A percentile compares a stretch with the other conserved stretches of the same genome.
Conservation (phyloP, 2,113 vertebrate species). For the Oryzias melastigma region DNA sequence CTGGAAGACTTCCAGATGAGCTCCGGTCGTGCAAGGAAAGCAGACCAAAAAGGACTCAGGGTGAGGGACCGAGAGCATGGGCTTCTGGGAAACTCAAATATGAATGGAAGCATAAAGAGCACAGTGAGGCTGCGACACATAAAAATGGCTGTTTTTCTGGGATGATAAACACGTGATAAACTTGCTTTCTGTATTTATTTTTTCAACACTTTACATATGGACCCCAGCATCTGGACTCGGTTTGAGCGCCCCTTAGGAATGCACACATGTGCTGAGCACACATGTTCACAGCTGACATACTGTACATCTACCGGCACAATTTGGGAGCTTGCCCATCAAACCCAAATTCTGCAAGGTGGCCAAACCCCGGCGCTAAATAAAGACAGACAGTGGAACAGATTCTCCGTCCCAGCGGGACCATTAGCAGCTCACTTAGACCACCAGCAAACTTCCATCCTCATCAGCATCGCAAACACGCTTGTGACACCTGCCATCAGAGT, state of each 20-base stretch:
- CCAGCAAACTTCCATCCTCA: constrained; percentile 62
- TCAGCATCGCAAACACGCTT: constrained; percentile 56
- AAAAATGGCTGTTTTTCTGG: neutral
- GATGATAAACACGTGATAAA: neutral
- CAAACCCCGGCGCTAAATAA: constrained; percentile 64
- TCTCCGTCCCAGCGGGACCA: constrained; percentile 65
- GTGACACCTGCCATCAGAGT: constrained; percentile 47
- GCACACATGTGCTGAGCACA: constrained; percentile 3
- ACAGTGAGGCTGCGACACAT: constrained; percentile 23
- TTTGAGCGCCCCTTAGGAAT: constrained; percentile 56
- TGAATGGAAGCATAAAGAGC: constrained; percentile 45
- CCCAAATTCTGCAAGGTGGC: constrained; percentile 11
- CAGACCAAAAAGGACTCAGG: constrained; percentile 11
- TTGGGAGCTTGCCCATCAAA: constrained; percentile 31
- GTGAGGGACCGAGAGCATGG: constrained; percentile 26
- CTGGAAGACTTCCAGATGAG: constrained; percentile 6
- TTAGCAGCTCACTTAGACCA: constrained; percentile 68
- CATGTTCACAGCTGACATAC: neutral
- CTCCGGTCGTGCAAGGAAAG: constrained; percentile 6
- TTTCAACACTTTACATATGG: neutral
- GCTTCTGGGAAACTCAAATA: constrained; percentile 49
- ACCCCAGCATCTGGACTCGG: constrained; percentile 49
- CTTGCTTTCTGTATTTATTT: too few relatives aligned
- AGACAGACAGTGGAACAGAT: constrained; percentile 69
- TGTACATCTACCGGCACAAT: constrained; percentile 21